These are phyloP conservation scores for Hyles euphorbiae DNA, from an alignment of 1,140 invertebrate genomes.

Conservation along the genomic window DNA sequence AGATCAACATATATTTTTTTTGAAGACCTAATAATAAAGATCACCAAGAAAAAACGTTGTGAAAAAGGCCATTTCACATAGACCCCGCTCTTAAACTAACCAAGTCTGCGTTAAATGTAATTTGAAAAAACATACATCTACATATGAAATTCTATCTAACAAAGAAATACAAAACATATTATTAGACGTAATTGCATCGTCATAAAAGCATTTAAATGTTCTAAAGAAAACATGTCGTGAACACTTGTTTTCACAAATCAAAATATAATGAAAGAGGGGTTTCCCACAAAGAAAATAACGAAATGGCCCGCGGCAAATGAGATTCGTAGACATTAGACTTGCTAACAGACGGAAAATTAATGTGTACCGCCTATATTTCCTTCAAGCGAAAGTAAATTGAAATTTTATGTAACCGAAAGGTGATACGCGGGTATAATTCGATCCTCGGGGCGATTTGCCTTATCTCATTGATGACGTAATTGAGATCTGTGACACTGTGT, in stretches of 20 bases:
- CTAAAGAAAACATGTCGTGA: constrained; percentile 26
- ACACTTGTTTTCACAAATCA: constrained; percentile 38
- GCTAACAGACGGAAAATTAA: constrained; percentile 28
- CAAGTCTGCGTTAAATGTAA: too few relatives aligned
- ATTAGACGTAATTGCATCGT: neutral
- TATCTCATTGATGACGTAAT: too few relatives aligned
- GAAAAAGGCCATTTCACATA: too few relatives aligned
- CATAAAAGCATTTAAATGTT: neutral
- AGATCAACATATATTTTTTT: too few relatives aligned
- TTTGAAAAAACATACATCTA: too few relatives aligned
- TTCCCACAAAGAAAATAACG: constrained; percentile 26
- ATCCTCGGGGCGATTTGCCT: too few relatives aligned
- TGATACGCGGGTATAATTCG: too few relatives aligned
- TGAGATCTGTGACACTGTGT: too few relatives aligned
- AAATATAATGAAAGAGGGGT: constrained; percentile 33
- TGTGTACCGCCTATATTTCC: constrained; percentile 12
- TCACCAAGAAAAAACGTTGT: too few relatives aligned
- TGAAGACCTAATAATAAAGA: too few relatives aligned
- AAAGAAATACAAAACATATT: neutral
- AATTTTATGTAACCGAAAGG: constrained; percentile 4
- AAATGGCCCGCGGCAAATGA: constrained; percentile 29
- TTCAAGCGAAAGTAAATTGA: constrained; percentile 5
- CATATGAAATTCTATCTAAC: too few relatives aligned
- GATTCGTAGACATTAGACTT: constrained; percentile 26
- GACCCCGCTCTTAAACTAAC: too few relatives aligned